Evolutionary conservation across 2,888 invertebrate genomes (phyloP).

Genomic region (Steromphala cineraria): DNA sequence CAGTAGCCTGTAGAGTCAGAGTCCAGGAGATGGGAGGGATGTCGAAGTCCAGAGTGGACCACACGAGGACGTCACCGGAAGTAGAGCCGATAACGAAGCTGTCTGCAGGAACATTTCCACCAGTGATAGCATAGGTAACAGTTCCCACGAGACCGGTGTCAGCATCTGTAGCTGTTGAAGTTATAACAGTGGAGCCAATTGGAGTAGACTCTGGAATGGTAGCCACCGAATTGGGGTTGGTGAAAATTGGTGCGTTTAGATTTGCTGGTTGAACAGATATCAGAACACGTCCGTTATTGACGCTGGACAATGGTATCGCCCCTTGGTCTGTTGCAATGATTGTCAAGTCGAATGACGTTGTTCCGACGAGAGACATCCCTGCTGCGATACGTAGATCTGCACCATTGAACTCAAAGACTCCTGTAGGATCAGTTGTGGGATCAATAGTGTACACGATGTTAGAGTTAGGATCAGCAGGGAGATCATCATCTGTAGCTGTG

Average conservation of each 20-base stretch:
- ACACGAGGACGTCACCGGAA: conserved; percentile 45
- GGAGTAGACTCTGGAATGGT: neutral
- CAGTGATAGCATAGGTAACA: conserved; percentile 50
- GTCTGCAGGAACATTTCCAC: conserved; percentile 46
- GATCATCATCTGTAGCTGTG: conserved; percentile 55
- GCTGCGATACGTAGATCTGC: neutral
- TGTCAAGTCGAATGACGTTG: conserved; percentile 41
- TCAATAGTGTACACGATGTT: conserved; percentile 36
- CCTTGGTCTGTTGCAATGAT: conserved; percentile 37
- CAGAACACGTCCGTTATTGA: neutral
- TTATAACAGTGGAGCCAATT: neutral
- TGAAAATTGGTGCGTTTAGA: neutral
- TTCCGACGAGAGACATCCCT: conserved; percentile 43
- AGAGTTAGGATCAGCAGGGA: conserved; percentile 53
- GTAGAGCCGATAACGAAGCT: conserved; percentile 44
- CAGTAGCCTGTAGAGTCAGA: conserved; percentile 47
- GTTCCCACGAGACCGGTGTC: conserved; percentile 56
- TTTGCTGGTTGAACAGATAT: conserved; percentile 9
- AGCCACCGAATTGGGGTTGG: neutral
- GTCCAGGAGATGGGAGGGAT: conserved; percentile 40
- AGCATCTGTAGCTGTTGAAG: conserved; percentile 30
- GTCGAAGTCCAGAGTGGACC: conserved; percentile 61
- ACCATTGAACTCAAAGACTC: conserved; percentile 11
- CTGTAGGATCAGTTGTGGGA: neutral
- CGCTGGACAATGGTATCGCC: neutral